A percentile compares a stretch with the other conserved stretches of the same genome.
phyloP scores from a whole-genome alignment of 1,140 invertebrate species.

The Lepidurus apus region DNA sequence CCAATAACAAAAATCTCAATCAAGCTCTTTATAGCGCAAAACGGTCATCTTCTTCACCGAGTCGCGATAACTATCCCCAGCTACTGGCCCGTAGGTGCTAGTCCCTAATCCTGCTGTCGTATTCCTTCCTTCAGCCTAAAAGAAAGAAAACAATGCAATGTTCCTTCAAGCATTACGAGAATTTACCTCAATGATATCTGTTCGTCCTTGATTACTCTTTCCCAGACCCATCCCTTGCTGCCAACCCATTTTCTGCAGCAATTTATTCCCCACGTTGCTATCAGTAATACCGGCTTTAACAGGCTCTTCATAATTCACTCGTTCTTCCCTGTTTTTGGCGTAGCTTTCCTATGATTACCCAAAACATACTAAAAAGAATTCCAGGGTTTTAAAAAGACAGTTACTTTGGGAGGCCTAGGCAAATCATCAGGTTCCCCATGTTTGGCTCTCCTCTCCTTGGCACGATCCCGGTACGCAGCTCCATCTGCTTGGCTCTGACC shows the following conservation, averaged over 20 bases:
- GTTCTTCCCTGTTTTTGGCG: constrained; percentile 49
- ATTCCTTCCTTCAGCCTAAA: constrained; percentile 56
- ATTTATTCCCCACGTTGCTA: constrained; percentile 83
- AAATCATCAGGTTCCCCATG: constrained; percentile 71
- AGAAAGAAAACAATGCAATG: constrained; percentile 34
- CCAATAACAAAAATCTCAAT: constrained; percentile 29
- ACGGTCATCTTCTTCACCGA: constrained; percentile 88
- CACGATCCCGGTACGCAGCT: constrained; percentile 80
- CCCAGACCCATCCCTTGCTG: constrained; percentile 91
- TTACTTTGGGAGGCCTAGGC: constrained; percentile 42
- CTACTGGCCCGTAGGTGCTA: constrained; percentile 66
- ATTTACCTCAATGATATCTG: constrained; percentile 77
- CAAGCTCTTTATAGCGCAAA: constrained; percentile 69
- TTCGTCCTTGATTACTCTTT: constrained; percentile 85
- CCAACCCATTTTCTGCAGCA: constrained; percentile 99
- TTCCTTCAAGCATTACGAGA: neutral
- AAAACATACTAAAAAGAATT: constrained; percentile 34
- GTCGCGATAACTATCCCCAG: constrained; percentile 81
- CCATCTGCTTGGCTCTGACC: constrained; percentile 42
- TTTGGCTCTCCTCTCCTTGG: constrained; percentile 89
- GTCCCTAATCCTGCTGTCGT: constrained; percentile 68
- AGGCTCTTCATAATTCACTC: constrained; percentile 56
- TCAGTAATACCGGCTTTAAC: constrained; percentile 69
- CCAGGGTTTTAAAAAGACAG: constrained; percentile 8
- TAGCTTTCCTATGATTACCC: constrained; percentile 37